Conservation (phyloP, 2,797 vertebrate genomes). For the Paedocypris micromegethes region DNA sequence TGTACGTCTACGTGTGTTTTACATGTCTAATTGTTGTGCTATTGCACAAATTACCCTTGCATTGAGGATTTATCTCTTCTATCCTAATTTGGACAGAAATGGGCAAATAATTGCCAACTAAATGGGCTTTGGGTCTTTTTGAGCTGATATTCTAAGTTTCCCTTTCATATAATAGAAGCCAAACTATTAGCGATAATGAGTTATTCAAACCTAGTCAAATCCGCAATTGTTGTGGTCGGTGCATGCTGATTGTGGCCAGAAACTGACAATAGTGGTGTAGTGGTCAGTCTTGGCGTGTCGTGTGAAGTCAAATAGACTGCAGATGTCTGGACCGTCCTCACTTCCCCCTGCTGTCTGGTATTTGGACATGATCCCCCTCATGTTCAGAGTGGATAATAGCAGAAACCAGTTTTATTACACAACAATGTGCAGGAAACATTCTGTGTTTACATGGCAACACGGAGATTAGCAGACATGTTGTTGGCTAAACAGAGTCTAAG, state of each 20-base stretch:
- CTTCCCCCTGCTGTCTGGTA: slow-evolving; percentile 38
- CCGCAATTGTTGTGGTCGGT: slow-evolving; percentile 29
- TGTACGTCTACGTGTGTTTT: too few relatives aligned
- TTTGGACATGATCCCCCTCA: slow-evolving; percentile 39
- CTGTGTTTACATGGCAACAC: slow-evolving; percentile 79
- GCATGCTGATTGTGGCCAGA: slow-evolving; percentile 29
- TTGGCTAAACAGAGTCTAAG: slow-evolving; percentile 86
- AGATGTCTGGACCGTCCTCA: slow-evolving; percentile 36
- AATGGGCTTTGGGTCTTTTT: neutral
- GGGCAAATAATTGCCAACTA: too few relatives aligned
- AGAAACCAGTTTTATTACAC: slow-evolving; percentile 70
- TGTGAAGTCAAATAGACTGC: slow-evolving; percentile 37
- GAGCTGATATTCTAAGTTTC: slow-evolving; percentile 1
- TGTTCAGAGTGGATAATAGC: slow-evolving; percentile 59
- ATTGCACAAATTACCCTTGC: too few relatives aligned
- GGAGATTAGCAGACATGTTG: slow-evolving; percentile 76
- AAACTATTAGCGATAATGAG: slow-evolving; percentile 32
- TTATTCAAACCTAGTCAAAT: slow-evolving; percentile 35
- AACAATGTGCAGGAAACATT: slow-evolving; percentile 71
- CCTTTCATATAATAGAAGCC: neutral
- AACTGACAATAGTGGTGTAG: slow-evolving; percentile 34
- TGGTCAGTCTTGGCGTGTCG: slow-evolving; percentile 31
- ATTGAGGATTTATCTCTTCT: too few relatives aligned
- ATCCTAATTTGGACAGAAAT: too few relatives aligned
- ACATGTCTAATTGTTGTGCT: too few relatives aligned